These are phyloP conservation scores for Anguilla marmorata DNA, from an alignment of 2,797 vertebrate genomes.

Conservation along the genomic window DNA sequence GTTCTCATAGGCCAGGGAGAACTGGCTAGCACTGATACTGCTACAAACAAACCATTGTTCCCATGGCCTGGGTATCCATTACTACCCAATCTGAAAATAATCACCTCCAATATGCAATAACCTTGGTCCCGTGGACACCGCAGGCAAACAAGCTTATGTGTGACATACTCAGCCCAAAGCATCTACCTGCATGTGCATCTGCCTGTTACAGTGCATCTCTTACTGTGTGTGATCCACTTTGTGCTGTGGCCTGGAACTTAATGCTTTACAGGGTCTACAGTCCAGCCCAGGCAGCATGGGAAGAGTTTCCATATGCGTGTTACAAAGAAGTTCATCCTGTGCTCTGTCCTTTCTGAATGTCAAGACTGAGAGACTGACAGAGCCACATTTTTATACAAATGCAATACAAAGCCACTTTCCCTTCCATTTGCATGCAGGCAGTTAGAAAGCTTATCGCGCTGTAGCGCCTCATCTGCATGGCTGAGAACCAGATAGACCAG, in stretches of 20 bases:
- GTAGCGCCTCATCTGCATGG: not conserved
- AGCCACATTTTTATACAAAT: not conserved
- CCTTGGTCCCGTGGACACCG: not conserved
- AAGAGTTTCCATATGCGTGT: not conserved
- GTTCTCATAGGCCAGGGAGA: not conserved
- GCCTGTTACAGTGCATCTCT: not conserved
- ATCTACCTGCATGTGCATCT: not conserved
- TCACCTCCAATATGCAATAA: not conserved
- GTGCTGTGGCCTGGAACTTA: not conserved
- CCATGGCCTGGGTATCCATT: not conserved
- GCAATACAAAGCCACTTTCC: not conserved
- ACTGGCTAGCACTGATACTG: not conserved
- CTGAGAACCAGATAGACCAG: not conserved
- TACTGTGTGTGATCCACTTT: not conserved
- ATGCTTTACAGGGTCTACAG: not conserved
- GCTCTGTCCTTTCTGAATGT: not conserved
- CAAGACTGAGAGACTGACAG: not conserved
- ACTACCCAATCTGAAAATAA: conserved; percentile 9
- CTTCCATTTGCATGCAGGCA: conserved; percentile 17
- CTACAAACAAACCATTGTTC: conserved; percentile 21
- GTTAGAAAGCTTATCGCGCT: not conserved
- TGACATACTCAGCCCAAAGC: not conserved
- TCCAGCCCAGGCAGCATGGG: not conserved
- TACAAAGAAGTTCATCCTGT: not conserved
- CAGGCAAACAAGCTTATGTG: not conserved